A percentile compares a stretch with the other conserved stretches of the same genome.
These are phyloP conservation scores for Acrocephalus arundinaceus DNA, from an alignment of 2,113 vertebrate genomes.

Conservation along the genomic window DNA sequence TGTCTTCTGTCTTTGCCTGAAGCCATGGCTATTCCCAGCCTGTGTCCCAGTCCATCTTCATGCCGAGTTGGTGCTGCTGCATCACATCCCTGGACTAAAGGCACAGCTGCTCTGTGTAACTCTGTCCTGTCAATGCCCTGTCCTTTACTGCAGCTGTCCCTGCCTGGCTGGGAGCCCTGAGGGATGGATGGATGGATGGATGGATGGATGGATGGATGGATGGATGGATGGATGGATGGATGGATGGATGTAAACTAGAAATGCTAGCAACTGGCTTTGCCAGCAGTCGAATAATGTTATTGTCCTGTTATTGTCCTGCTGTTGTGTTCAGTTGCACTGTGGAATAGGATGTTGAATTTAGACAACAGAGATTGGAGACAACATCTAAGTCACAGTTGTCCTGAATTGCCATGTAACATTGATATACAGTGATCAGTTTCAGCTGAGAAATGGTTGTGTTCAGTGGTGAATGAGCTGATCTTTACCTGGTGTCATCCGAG, in stretches of 20 bases:
- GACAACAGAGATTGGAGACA: not conserved
- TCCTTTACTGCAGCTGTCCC: not conserved
- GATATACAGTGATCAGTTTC: not conserved
- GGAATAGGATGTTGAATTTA: not conserved
- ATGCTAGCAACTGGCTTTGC: not conserved
- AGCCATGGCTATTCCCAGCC: not conserved
- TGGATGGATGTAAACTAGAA: not conserved
- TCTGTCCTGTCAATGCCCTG: not conserved
- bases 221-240: not conserved
- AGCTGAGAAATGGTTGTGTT: not conserved
- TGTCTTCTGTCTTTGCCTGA: not conserved
- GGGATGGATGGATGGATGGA: not conserved
- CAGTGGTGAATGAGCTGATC: not conserved
- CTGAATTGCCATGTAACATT: not conserved
- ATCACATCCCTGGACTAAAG: not conserved
- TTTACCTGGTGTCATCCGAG: not conserved
- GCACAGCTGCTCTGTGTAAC: not conserved
- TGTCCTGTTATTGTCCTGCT: not conserved
- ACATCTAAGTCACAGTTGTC: not conserved
- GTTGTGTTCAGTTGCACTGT: not conserved
- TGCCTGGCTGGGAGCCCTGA: not conserved
- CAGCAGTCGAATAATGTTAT: not conserved
- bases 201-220: not conserved
- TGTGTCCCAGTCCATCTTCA: not conserved
- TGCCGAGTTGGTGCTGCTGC: not conserved